Base-by-base conservation (phyloP, 2,888 invertebrate species). In the Eristalinus aeneus region DNA sequence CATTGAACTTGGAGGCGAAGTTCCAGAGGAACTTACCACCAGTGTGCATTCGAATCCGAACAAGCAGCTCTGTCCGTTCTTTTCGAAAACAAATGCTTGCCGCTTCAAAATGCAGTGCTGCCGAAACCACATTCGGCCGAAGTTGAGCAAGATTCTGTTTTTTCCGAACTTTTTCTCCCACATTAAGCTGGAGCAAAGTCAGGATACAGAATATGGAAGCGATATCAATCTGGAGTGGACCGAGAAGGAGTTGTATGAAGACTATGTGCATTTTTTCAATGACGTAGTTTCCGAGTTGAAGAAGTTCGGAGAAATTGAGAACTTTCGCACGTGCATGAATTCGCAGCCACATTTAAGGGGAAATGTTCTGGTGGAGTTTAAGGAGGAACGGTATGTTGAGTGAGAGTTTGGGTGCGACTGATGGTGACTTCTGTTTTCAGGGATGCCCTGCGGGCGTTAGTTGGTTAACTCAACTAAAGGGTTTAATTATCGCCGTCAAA, bases 301-400 rank as follows among this genome's bases (percentile, higher is more conserved):
- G 90, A 95, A 94, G 88, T 95, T 94, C 92, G 97, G 97, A 23
- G 92, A 91, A 90, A 93, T 96, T 80, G 90, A 93, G 10, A 94
- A 95, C 89, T 94, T 96, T 90, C 95, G 96, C 92, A 93, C 94
- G 4, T 97, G 98, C 90, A 95, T 96, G 89, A 99, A 98, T 92
- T 95, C 94, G 72, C 97, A 97, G 91, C 94, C 95, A 63, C 98
- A 98, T 93, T 94, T 98, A 12, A 94, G 98, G 56, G 98, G 98
- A 0, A 98, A 98, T 92, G 96, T 98, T 34, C 98, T 97, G 90
- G 94, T 98, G 31, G 97, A 98, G 90, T 98, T 95, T 93, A 92
- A 91, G 6, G 93, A 92, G 0, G 94, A 94, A 87, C 91, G 94
- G 89, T 9, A 65, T 8, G 5, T 39, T 10, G n/a, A 27, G 10